Base-by-base conservation (phyloP, 64 coral and sea anemone species). In the Pachyseris speciosa region DNA sequence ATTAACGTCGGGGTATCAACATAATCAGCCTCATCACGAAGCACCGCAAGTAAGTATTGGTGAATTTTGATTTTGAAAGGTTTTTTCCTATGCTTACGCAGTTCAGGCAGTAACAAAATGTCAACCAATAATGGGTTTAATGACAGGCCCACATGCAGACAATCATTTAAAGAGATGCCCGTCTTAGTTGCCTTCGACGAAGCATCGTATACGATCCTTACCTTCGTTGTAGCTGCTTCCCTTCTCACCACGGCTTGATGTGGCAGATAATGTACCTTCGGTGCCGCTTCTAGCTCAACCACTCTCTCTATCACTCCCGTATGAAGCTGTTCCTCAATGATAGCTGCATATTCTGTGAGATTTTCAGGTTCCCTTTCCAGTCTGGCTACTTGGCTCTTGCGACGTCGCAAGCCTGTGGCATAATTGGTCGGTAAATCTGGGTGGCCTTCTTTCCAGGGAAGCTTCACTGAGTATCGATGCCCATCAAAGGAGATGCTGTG, bases 251-350 rank as follows among this genome's bases (percentile, higher is more conserved):
- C 59, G 10, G 81, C 58, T 49, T 29, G 55, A 65, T 67, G 38
- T 37, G 60, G 33, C 24, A 84, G 27, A 40, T 84, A 84, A 34
- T 84, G 60, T 40, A 84, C 40, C 3, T 84, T 84, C 10, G 57
- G 30, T 4, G 57, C 58, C 60, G 13, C 24, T n/a, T 84, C 81
- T 41, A 84, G 67, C 26, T 36, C 81, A 64, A 27, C 32, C 15
- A 84, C 81, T 66, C 22, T 40, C 19, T 84, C 81, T 39, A 84
- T 84, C 11, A 84, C 48, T 11, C 58, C 80, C 3, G 58, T 2
- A 24, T 84, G 48, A 19, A 34, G 24, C 30, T 84, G 81, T 15
- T 84, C 69, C 15, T 65, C 70, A 9, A 87, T 87, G 19, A 87
- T 43, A 53, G 25, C 11, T 6, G n/a, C 13, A 37, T 73, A 87